These are phyloP conservation scores for Atherinomorus stipes DNA, from an alignment of 2,113 vertebrate species.

Conservation along the genomic window DNA sequence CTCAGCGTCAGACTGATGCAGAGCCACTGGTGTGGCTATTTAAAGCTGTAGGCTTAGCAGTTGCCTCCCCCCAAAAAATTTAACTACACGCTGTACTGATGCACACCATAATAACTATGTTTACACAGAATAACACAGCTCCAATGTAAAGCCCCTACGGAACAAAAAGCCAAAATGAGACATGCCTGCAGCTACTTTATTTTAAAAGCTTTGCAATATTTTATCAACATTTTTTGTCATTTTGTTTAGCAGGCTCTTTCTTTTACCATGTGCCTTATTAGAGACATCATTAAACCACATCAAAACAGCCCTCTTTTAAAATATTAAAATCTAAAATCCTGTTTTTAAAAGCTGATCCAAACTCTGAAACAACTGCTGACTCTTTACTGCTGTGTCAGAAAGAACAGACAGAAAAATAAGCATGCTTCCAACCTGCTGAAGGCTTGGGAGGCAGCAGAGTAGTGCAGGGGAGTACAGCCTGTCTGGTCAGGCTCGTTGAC, in stretches of 20 bases:
- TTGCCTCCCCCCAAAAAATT: not conserved
- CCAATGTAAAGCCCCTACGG: not conserved
- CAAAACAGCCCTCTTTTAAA: not conserved
- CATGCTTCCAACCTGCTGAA: constrained; percentile 87
- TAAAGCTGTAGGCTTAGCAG: too few relatives aligned
- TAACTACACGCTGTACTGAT: too few relatives aligned
- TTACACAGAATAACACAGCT: not conserved
- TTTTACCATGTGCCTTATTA: not conserved
- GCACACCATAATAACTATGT: not conserved
- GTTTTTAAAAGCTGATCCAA: not conserved
- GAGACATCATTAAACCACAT: not conserved
- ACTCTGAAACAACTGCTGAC: not conserved
- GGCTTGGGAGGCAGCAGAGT: constrained; percentile 93
- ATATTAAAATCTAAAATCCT: not conserved
- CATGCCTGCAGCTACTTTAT: not conserved
- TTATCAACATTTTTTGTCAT: not conserved
- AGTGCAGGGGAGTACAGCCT: constrained; percentile 95
- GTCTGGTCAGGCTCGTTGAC: constrained; percentile 92
- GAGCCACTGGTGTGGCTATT: not conserved
- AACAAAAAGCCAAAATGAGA: not conserved
- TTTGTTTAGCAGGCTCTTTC: not conserved
- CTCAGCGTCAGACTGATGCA: not conserved
- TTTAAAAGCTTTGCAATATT: not conserved
- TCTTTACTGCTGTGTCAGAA: not conserved
- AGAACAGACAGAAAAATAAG: not conserved